phyloP scores from a whole-genome alignment of 2,888 invertebrate genomes.

The Nephrotoma appendiculata region DNA sequence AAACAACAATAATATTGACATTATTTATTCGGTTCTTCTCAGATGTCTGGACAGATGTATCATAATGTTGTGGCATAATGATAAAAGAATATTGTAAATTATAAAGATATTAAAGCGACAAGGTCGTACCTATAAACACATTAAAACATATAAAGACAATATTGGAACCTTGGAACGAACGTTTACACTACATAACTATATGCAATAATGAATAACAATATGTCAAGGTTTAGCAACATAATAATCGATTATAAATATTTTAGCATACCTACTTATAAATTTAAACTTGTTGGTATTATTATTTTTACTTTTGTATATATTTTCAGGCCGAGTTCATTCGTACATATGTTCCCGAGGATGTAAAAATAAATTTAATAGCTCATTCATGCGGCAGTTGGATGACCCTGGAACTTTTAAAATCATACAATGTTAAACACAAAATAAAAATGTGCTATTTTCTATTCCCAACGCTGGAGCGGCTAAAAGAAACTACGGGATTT shows the following conservation, averaged over 20 bases:
- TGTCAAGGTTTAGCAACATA: not conserved
- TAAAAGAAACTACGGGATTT: constrained; percentile 43
- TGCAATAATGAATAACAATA: no score
- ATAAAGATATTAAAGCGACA: no score
- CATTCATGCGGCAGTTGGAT: constrained; percentile 89
- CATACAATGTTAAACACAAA: constrained; percentile 37
- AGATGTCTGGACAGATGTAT: no score
- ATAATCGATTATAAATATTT: not conserved
- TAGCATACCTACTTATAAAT: not conserved
- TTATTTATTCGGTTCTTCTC: no score
- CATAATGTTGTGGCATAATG: no score
- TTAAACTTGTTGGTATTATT: not conserved
- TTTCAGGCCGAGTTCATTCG: constrained; percentile 50
- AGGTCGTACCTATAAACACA: no score
- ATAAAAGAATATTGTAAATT: no score
- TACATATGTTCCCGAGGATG: constrained; percentile 51
- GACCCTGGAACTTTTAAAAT: constrained; percentile 53
- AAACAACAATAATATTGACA: not conserved
- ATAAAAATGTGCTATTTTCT: constrained; percentile 53
- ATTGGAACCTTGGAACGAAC: no score
- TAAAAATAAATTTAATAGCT: constrained; percentile 68
- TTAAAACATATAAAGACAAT: no score
- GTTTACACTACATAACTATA: no score
- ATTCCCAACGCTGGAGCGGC: constrained; percentile 77
- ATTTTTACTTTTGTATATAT: not conserved